These are phyloP conservation scores for Sus cebifrons DNA, from an alignment of 2,797 vertebrate genomes.

Conservation along the genomic window DNA sequence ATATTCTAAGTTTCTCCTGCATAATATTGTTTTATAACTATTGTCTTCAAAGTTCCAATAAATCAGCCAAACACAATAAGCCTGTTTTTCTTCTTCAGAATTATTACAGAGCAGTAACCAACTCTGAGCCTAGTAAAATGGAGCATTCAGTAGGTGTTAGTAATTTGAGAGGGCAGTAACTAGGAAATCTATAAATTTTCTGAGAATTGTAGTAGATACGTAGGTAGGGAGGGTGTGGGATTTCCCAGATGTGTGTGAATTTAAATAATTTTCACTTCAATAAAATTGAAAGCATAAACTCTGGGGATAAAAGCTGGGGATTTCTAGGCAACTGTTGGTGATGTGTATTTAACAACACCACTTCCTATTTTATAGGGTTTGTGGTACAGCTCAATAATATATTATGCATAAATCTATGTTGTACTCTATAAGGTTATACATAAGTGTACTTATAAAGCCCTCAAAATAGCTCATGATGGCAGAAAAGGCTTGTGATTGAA, in stretches of 20 bases:
- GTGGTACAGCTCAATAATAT: background rate
- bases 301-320: background rate
- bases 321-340: background rate
- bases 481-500: background rate
- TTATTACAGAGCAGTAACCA: background rate
- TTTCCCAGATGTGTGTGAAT: background rate
- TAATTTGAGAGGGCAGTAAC: background rate
- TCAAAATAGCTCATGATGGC: background rate
- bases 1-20: background rate
- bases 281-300: background rate
- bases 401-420: background rate
- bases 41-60: background rate
- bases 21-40: background rate
- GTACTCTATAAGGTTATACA: background rate
- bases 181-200: background rate
- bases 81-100: background rate
- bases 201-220: conserved; percentile 23
- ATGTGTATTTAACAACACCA: background rate
- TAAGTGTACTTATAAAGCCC: conserved; percentile 10
- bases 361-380: background rate
- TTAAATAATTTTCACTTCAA: conserved; percentile 55
- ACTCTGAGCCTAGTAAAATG: background rate
- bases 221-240: background rate
- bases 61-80: background rate
- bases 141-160: background rate